phyloP scores from a whole-genome alignment of 1,140 invertebrate genomes.

The Melipona quadrifasciata region DNA sequence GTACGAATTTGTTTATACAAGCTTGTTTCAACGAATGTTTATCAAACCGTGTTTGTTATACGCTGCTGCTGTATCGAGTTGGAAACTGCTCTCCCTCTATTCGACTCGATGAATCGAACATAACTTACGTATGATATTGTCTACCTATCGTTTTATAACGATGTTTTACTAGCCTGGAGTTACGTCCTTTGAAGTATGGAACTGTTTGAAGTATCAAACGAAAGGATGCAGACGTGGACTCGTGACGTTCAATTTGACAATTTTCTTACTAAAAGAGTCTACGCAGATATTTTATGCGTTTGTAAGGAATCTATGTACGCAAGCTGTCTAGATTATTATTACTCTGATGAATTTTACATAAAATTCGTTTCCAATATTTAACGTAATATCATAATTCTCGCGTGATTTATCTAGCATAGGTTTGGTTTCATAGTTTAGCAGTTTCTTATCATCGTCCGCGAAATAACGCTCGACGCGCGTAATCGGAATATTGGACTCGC shows the following conservation, averaged over 20 bases:
- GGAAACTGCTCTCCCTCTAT: no score
- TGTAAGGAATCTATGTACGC: no score
- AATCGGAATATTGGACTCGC: slow-evolving; percentile 58
- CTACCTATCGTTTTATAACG: no score
- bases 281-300: no score
- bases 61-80: no score
- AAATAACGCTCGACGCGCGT: background rate
- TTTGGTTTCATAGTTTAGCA: background rate
- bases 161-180: background rate
- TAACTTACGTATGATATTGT: background rate
- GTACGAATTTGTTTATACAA: background rate
- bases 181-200: background rate
- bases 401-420: background rate
- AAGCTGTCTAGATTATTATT: no score
- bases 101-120: background rate
- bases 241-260: background rate
- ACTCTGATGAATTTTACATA: no score
- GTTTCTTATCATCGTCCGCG: background rate
- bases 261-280: no score
- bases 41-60: background rate
- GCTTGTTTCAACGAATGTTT: no score
- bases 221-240: background rate
- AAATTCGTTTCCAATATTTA: no score
- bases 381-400: no score
- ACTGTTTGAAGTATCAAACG: background rate